Conservation (phyloP, 2,888 invertebrate genomes). For the Leptopilina syphax region DNA sequence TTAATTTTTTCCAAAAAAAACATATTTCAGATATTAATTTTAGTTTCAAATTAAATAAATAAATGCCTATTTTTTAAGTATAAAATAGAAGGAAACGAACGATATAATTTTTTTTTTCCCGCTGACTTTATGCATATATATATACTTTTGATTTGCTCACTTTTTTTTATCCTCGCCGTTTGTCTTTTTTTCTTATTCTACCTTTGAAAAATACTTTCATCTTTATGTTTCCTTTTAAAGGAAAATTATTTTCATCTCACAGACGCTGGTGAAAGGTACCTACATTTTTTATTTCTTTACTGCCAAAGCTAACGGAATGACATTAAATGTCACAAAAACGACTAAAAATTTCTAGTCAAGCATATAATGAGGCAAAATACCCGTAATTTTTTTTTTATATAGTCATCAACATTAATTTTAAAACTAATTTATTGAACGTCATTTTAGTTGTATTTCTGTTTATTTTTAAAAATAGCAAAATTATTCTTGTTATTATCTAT, state of each 20-base stretch:
- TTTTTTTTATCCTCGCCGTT: neutral
- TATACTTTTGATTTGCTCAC: neutral
- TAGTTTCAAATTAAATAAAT: too few relatives aligned
- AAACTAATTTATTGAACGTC: neutral
- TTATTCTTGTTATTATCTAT: too few relatives aligned
- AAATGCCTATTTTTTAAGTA: too few relatives aligned
- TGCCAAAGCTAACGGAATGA: neutral
- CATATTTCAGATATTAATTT: too few relatives aligned
- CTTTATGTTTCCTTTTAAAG: neutral
- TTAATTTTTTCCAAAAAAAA: too few relatives aligned
- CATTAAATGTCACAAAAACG: slow-evolving; percentile 16
- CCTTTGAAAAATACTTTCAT: neutral
- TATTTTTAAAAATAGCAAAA: too few relatives aligned
- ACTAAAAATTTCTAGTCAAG: slow-evolving; percentile 11
- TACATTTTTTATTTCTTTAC: neutral
- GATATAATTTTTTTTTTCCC: neutral
- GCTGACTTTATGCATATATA: neutral
- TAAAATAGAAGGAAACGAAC: neutral
- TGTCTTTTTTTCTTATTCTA: neutral
- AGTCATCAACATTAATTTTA: neutral
- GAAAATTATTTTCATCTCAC: neutral
- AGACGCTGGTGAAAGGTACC: neutral
- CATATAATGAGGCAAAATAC: neutral
- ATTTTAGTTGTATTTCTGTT: neutral
- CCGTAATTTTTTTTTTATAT: neutral